Evolutionary conservation across 2,888 invertebrate species (phyloP), one percentile per base, ranked within the genome.

Genomic region (Pammene fasciana): DNA sequence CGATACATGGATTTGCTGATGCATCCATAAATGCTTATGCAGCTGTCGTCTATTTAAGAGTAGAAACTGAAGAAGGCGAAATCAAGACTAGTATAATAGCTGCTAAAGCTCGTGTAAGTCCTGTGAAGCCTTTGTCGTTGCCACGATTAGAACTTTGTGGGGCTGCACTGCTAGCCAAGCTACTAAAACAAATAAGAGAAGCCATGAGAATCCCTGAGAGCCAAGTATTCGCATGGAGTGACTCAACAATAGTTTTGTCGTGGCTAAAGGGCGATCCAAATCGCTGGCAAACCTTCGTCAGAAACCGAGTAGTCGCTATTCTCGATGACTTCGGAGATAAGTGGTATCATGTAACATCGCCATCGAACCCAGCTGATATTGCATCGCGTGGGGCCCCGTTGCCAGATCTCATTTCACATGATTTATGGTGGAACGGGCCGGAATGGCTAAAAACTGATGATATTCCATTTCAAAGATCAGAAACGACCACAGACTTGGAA

Each of bases 241-340:
- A 72, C 46, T 72, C 72, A 0, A 65, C 67, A 50, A 65, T 74
- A 9, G 73, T 74, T 7, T 50, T 75, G 10, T 62, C 71, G 0
- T 73, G 72, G 72, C 55, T 73, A 6, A 52, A 68, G 43, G 59
- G 71, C n/a, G 71, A 74, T 36, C 72, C 72, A 18, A 66, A 16
- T 46, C 62, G 70, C 61, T 73, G 72, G 72, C 60, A 65, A 14
- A 70, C 71, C 4, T 73, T 72, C 62, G 71, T 72, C 43, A 43
- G 6, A 55, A 13, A 48, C 14, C 48, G 48, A 4, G 16, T 48
- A 4, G 48, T 48, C 6, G 4, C 48, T 5, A 77, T 71, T 76
- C 75, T 8, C 57, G 38, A 61, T 74, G 73, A 76, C 76, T 76
- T 13, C 71, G 65, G 48, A 8, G 48, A 48, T 14, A 48, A 48